Percentiles rank a stretch among this genome's conserved stretches.
These are phyloP conservation scores for Litoditis marina DNA, from an alignment of 2,888 invertebrate genomes.

Conservation along the genomic window DNA sequence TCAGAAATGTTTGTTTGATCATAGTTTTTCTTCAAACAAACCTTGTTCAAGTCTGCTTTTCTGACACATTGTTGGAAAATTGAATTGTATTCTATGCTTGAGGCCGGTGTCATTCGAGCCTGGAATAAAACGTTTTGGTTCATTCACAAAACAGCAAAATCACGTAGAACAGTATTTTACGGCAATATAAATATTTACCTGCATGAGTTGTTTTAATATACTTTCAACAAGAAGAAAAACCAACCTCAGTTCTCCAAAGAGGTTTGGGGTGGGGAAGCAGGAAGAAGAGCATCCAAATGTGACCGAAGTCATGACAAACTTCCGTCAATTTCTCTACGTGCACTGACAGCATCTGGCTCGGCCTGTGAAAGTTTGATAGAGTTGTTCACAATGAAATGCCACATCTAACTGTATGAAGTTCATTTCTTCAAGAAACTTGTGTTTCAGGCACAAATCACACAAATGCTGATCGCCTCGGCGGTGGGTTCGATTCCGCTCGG, in stretches of 20 bases:
- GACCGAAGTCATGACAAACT: conserved; percentile 8
- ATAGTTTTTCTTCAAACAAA: too few species aligned
- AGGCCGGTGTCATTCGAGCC: conserved; percentile 11
- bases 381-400: too few species aligned
- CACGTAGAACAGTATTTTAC: too few species aligned
- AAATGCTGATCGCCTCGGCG: too few species aligned
- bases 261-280: conserved; percentile 18
- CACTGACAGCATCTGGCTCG: conserved; percentile 11
- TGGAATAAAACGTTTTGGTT: neutral
- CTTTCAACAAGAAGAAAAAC: neutral
- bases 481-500: too few species aligned
- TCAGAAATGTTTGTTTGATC: too few species aligned
- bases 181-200: too few species aligned
- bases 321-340: conserved; percentile 13
- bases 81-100: conserved; percentile 7
- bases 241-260: conserved; percentile 11
- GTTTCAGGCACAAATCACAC: too few species aligned
- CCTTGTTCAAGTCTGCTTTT: conserved; percentile 6
- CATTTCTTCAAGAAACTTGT: too few species aligned
- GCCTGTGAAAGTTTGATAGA: neutral
- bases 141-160: neutral
- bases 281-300: conserved; percentile 16
- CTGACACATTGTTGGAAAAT: conserved; percentile 14
- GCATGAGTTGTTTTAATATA: too few species aligned
- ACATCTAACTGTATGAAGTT: too few species aligned